Evolutionary conservation across 2,888 invertebrate genomes (phyloP), one percentile per base, ranked within the genome.

Genomic region (Biston betularia): DNA sequence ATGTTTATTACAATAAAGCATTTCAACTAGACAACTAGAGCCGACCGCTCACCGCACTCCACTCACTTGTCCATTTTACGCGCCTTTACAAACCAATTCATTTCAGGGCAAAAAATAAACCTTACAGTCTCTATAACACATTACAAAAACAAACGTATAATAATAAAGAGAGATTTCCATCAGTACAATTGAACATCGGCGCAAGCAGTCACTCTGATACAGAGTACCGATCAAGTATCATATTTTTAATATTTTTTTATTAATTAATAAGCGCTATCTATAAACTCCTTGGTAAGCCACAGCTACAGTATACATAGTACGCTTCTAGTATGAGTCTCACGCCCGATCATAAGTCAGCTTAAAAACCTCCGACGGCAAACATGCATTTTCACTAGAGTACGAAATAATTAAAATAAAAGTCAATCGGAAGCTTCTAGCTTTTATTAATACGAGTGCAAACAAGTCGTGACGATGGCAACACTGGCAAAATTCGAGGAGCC

Each of bases 1-100:
- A 92, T 88, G 87, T 92, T 92, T 90, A 87, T 85, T 84, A 93
- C 88, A 89, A 89, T 91, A 90, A 92, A 93, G 93, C 92, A 91
- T 89, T 88, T 89, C 83, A 88, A 87, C 87, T 84, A 87, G 81
- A 84, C 77, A 80, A 78, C 80, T 79, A 77, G 81, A 84, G 82
- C 84, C 81, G 82, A 82, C 81, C 85, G 79, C 78, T 75, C 80
- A 80, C 79, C 81, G 80, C 81, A 70, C 66, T 65, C 73, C 75
- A 73, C 70, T 71, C 85, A 84, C 87, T 83, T 82, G 83, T 82
- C 82, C 85, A 81, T 85, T 85, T 80, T 70, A 81, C 84, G 78
- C 82, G 76, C 83, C 83, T 85, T 84, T 86, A 89, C 86, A 88
- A 83, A 85, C 83, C 75, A 85, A 83, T 84, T 84, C 80, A 89